phyloP scores from a whole-genome alignment of 2,797 vertebrate species.

The Botia almorhae region DNA sequence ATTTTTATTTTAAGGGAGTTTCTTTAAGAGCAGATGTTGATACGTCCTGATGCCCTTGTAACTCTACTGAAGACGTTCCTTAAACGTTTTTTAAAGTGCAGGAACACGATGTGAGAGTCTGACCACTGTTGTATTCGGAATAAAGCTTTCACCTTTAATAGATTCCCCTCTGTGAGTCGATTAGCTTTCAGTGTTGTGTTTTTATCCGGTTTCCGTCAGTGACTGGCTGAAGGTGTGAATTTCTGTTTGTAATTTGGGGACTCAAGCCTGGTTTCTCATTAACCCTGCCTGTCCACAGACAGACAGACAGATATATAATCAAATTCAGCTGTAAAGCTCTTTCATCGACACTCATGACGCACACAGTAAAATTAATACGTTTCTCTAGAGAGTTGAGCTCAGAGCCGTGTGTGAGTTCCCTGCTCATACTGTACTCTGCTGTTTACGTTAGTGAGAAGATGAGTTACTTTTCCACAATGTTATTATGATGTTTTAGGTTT shows the following conservation, averaged over 20 bases:
- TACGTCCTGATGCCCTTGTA: not conserved
- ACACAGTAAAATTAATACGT: constrained; percentile 9
- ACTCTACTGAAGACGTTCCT: constrained; percentile 1
- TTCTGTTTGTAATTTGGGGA: constrained; percentile 75
- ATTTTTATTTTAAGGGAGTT: too few species aligned
- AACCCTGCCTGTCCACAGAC: constrained; percentile 51
- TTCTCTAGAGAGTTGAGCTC: not conserved
- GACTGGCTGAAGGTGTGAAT: constrained; percentile 77
- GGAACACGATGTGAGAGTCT: constrained; percentile 1
- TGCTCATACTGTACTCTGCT: not conserved
- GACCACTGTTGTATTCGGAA: constrained; percentile 64
- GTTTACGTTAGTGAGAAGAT: not conserved
- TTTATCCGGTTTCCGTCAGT: constrained; percentile 80
- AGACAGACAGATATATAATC: not conserved
- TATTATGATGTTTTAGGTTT: constrained; percentile 50
- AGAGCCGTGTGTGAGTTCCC: not conserved
- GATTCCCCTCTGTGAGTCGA: constrained; percentile 78
- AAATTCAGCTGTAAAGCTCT: not conserved
- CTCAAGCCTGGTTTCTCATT: constrained; percentile 67
- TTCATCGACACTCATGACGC: not conserved
- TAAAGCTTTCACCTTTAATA: constrained; percentile 82
- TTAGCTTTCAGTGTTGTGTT: constrained; percentile 84
- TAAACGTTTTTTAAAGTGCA: not conserved
- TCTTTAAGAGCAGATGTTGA: not conserved
- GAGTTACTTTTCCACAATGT: not conserved